Evolutionary conservation across 1,140 invertebrate species (phyloP).

Genomic region (Drosophila equinoxialis): DNA sequence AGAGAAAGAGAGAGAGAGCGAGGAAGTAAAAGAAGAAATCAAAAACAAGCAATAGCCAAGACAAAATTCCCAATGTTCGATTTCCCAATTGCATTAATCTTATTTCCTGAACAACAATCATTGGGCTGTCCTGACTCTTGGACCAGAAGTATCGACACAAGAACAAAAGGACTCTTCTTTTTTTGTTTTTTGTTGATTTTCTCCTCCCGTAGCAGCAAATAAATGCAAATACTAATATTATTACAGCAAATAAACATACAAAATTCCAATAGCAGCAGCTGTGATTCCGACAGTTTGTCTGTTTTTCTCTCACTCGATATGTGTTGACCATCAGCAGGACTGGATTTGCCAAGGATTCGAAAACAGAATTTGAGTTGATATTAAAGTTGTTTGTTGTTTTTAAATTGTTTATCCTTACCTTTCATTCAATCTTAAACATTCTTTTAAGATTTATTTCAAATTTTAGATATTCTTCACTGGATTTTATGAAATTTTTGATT

Average conservation of each 20-base stretch:
- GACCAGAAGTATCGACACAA: constrained; percentile 41
- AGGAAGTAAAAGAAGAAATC: constrained; percentile 32
- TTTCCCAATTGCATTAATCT: constrained; percentile 78
- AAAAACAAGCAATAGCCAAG: constrained; percentile 22
- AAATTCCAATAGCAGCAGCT: constrained; percentile 22
- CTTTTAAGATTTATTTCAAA: no score
- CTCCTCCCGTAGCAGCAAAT: constrained; percentile 51
- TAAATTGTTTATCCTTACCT: not conserved
- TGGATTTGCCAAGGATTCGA: not conserved
- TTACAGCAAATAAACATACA: constrained; percentile 61
- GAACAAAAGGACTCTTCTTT: constrained; percentile 56
- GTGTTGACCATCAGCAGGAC: constrained; percentile 4
- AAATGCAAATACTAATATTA: constrained; percentile 73
- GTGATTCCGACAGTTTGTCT: constrained; percentile 35
- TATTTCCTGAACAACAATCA: constrained; percentile 45
- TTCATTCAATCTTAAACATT: no score
- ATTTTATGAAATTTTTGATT: no score
- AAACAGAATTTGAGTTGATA: no score
- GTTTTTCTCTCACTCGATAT: constrained; percentile 25
- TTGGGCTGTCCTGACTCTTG: constrained; percentile 1
- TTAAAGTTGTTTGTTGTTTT: no score
- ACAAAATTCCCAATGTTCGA: constrained; percentile 40
- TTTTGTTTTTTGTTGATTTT: constrained; percentile 27
- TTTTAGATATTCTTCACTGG: no score
- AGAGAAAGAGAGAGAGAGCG: not conserved